These are phyloP conservation scores for Mellivora capensis DNA, from an alignment of 2,113 vertebrate genomes.

Conservation along the genomic window DNA sequence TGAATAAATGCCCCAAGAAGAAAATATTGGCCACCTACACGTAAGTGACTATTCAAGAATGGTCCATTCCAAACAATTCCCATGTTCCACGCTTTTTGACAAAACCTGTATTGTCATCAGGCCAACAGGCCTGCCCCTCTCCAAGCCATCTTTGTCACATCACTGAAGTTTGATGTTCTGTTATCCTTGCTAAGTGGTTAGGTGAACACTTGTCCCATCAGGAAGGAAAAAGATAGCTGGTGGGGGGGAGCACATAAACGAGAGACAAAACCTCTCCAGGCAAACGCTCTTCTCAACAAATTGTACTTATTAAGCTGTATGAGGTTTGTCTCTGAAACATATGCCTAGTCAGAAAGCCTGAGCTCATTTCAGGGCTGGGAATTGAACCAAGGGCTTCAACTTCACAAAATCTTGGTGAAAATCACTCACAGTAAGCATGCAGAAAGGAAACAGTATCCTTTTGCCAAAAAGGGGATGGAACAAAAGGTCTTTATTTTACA, in stretches of 20 bases:
- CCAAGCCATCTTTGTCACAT: neutral
- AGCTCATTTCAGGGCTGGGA: neutral
- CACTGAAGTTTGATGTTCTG: neutral
- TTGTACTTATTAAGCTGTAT: neutral
- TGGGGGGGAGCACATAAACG: neutral
- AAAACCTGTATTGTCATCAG: neutral
- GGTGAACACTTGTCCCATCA: neutral
- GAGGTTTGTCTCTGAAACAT: neutral
- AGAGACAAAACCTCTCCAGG: neutral
- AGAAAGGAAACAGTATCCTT: neutral
- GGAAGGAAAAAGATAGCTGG: neutral
- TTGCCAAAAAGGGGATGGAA: neutral
- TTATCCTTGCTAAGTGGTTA: neutral
- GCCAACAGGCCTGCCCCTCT: neutral
- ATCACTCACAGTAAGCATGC: neutral
- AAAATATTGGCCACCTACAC: neutral
- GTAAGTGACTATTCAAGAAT: neutral
- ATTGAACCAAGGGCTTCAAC: neutral
- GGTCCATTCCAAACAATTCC: neutral
- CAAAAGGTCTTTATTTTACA: neutral
- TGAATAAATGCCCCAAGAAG: neutral
- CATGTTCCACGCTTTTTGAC: neutral
- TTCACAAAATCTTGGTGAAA: neutral
- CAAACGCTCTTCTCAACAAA: neutral
- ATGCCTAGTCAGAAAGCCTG: neutral